Evolutionary conservation across 1,140 invertebrate species (phyloP).

Genomic region (Varroa destructor): DNA sequence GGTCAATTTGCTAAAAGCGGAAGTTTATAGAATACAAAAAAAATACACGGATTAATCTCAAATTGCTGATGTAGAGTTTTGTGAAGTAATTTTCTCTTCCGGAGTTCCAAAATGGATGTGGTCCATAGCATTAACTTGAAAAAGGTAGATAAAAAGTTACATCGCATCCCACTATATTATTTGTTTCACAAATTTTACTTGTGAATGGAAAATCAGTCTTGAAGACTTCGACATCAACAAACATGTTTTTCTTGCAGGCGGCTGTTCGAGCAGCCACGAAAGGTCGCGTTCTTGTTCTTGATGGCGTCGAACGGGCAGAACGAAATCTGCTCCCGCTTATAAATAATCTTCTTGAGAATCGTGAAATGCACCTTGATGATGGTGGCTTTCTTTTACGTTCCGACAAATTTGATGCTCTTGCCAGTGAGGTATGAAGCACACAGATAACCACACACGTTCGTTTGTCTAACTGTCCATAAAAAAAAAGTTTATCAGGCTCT

Average conservation of each 20-base stretch:
- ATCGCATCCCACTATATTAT: too few species aligned
- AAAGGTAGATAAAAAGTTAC: too few species aligned
- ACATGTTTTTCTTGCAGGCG: slow-evolving; percentile 46
- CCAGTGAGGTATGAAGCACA: slow-evolving; percentile 49
- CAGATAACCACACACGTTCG: background rate
- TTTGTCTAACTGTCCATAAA: slow-evolving; percentile 28
- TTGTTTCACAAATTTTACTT: too few species aligned
- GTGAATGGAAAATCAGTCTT: too few species aligned
- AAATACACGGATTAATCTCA: too few species aligned
- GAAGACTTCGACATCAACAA: too few species aligned
- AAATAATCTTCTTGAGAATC: slow-evolving; percentile 96
- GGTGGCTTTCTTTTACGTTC: slow-evolving; percentile 80
- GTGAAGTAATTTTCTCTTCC: too few species aligned
- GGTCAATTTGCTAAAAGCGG: too few species aligned
- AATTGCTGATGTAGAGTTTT: too few species aligned
- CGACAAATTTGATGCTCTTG: slow-evolving; percentile 72
- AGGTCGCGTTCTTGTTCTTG: slow-evolving; percentile 76
- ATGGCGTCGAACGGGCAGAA: slow-evolving; percentile 94
- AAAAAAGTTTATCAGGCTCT: slow-evolving; percentile 39
- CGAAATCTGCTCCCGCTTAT: slow-evolving; percentile 87
- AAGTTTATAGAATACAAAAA: too few species aligned
- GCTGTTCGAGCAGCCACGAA: slow-evolving; percentile 76
- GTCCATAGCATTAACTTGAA: too few species aligned
- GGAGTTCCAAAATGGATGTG: too few species aligned
- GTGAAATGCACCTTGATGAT: slow-evolving; percentile 96